A percentile compares a stretch with the other conserved stretches of the same genome.
Conservation (phyloP, 2,797 vertebrate species). For the Smutsia gigantea region DNA sequence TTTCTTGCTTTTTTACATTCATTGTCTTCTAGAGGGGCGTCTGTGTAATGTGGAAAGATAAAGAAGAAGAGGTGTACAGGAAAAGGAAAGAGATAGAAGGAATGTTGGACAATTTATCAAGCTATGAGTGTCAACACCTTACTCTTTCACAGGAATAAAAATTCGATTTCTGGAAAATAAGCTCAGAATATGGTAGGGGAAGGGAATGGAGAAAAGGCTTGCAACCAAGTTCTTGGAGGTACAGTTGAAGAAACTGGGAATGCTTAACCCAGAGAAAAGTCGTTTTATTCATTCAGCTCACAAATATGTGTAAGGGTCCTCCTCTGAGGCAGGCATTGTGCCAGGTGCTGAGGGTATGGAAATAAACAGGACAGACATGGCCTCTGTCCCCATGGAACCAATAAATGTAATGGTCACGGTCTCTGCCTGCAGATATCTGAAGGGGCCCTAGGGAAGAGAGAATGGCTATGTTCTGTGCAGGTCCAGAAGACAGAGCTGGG, state of each 20-base stretch:
- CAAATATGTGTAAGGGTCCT: neutral
- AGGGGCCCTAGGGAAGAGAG: neutral
- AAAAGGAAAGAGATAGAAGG: neutral
- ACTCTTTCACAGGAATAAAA: neutral
- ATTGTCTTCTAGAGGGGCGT: neutral
- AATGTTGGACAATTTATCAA: neutral
- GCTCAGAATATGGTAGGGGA: neutral
- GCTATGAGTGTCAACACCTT: neutral
- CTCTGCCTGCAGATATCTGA: neutral
- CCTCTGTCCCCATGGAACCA: neutral
- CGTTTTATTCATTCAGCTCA: conserved; percentile 2
- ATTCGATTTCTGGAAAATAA: neutral
- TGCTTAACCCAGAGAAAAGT: neutral
- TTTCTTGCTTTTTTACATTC: neutral
- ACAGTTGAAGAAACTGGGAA: neutral
- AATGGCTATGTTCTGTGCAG: neutral
- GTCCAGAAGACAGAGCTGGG: neutral
- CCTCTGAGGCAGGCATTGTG: neutral
- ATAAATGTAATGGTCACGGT: neutral
- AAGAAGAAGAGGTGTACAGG: neutral
- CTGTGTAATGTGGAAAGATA: neutral
- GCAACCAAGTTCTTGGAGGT: neutral
- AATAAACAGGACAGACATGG: neutral
- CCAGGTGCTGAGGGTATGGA: neutral
- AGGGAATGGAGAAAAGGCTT: neutral